Evolutionary conservation across 1,140 invertebrate species (phyloP), one percentile per base, ranked within the genome.

Genomic region (Eulimnadia texana): DNA sequence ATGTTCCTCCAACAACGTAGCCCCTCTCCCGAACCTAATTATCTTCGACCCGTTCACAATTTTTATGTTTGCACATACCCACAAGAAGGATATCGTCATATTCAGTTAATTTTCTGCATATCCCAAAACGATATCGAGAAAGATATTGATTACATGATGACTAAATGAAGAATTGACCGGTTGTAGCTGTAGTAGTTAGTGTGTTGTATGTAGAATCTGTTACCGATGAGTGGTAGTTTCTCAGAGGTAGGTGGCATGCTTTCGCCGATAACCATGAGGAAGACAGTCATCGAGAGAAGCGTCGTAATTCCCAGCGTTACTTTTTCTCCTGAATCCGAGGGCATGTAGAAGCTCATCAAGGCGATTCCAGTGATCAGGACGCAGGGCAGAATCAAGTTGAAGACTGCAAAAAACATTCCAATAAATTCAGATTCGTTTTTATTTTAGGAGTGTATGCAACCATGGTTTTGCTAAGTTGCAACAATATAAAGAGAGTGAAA

Each of bases 241-340:
- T 82, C 79, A 3, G 79, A 79, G 3, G 79, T 81, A 2, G 81
- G 80, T 13, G 80, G 80, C 78, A 82, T 79, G 64, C 73, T 76
- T 64, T 82, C 80, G 3, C 79, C 78, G 25, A 82, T 80, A 50
- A 82, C 73, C 80, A 82, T 82, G 10, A 82, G 70, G 66, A 82
- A 82, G 13, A 82, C 80, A 27, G 80, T 82, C 73, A 82, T 82
- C 25, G 79, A 80, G 19, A 82, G 73, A 0, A 82, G 71, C 0
- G 80, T 81, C 11, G 80, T 82, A 57, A 82, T 82, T 52, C 80
- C 78, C 33, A 76, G 65, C 1, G 72, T 73, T 1, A 76, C 74
- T 65, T 73, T 73, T 65, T 73, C 72, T 16, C 80, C 79, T 11
- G 76, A 76, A 65, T 81, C 79, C 1, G 79, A 78, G 28, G 79